These are phyloP conservation scores for Seira musarum DNA, from an alignment of 2,888 invertebrate genomes.

Conservation along the genomic window DNA sequence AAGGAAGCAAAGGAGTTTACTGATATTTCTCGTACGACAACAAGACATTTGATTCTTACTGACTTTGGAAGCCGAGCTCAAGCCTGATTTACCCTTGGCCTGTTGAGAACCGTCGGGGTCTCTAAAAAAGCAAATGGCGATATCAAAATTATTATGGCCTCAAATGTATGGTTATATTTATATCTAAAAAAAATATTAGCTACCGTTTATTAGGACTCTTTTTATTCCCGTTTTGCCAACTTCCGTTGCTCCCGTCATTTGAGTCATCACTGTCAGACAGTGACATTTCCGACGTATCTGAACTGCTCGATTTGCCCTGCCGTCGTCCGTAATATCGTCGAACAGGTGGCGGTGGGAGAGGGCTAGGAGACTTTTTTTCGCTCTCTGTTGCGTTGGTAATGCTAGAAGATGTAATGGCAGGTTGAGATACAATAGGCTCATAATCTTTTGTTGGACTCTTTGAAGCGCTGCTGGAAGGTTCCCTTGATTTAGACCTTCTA, in stretches of 20 bases:
- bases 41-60: constrained; percentile 87
- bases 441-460: not conserved
- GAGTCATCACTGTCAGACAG: constrained; percentile 28
- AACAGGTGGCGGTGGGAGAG: constrained; percentile 66
- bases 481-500: constrained; percentile 38
- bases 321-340: constrained; percentile 69
- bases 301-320: constrained; percentile 33
- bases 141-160: constrained; percentile 4
- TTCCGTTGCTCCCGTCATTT: constrained; percentile 23
- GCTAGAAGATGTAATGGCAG: too few species aligned
- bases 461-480: not conserved
- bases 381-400: constrained; percentile 14
- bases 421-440: constrained; percentile 15
- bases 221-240: constrained; percentile 28
- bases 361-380: constrained; percentile 16
- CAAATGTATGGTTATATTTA: not conserved
- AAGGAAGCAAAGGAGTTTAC: not conserved
- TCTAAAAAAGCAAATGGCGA: constrained; percentile 25
- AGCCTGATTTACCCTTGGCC: constrained; percentile 65
- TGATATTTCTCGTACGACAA: not conserved
- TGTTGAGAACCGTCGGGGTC: constrained; percentile 40
- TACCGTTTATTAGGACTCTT: constrained; percentile 50
- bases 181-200: constrained; percentile 4
- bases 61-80: constrained; percentile 83
- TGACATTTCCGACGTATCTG: constrained; percentile 21